A percentile compares a stretch with the other conserved stretches of the same genome.
phyloP scores from a whole-genome alignment of 2,888 invertebrate genomes.

The Ichneumoninae sp. region DNA sequence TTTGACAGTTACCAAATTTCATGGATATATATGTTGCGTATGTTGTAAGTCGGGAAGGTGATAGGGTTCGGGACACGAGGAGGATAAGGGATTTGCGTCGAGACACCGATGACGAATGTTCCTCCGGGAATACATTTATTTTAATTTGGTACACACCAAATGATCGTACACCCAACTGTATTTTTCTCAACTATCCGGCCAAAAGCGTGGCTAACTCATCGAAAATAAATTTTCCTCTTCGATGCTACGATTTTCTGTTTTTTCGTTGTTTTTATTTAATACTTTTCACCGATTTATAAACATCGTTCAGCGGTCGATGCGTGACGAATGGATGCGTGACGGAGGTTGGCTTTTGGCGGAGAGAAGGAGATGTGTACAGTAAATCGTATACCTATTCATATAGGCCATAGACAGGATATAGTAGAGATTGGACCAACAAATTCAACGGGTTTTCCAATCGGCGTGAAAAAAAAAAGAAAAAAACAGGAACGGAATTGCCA shows the following conservation, averaged over 20 bases:
- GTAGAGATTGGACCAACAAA: conserved; percentile 49
- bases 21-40: not conserved
- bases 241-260: not conserved
- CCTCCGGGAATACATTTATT: not conserved
- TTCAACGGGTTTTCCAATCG: conserved; percentile 43
- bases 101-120: conserved; percentile 5
- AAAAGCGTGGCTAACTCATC: not conserved
- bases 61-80: not conserved
- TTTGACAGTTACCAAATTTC: conserved; percentile 19
- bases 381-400: conserved; percentile 9
- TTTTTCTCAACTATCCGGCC: not conserved
- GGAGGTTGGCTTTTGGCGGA: not conserved
- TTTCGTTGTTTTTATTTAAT: not conserved
- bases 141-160: not conserved
- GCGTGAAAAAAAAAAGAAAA: not conserved
- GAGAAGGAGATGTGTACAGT: not conserved
- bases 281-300: not conserved
- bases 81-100: not conserved
- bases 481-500: conserved; percentile 35
- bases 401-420: conserved; percentile 2
- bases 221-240: not conserved
- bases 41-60: not conserved
- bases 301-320: conserved; percentile 4
- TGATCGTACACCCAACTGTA: not conserved
- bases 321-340: not conserved